Evolutionary conservation across 2,113 vertebrate genomes (phyloP).

Genomic region (Cathartes aura): DNA sequence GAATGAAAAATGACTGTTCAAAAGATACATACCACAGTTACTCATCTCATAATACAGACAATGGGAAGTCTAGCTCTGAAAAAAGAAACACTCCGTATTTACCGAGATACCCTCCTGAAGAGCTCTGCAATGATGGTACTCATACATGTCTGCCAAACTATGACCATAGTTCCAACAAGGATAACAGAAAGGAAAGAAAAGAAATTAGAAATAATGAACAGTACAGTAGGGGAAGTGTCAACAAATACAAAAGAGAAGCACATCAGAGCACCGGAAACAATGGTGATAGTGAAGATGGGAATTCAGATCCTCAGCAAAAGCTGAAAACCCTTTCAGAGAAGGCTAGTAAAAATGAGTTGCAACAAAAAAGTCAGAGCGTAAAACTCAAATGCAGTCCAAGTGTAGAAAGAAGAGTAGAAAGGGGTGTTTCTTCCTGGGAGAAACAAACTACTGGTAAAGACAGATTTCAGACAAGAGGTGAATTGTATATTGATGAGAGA

Average conservation of each 20-base stretch:
- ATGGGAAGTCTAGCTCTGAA: conserved; percentile 61
- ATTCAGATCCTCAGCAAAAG: conserved; percentile 56
- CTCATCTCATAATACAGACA: conserved; percentile 44
- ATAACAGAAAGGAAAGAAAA: conserved; percentile 71
- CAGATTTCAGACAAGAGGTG: conserved; percentile 56
- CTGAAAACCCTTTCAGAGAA: conserved; percentile 60
- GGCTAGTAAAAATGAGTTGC: conserved; percentile 59
- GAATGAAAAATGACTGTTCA: conserved; percentile 58
- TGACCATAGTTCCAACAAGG: conserved; percentile 59
- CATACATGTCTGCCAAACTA: background rate
- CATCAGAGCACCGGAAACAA: background rate
- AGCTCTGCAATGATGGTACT: conserved; percentile 35
- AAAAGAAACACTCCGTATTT: conserved; percentile 50
- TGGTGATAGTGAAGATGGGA: conserved; percentile 45
- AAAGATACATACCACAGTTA: conserved; percentile 57
- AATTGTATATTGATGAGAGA: conserved; percentile 66
- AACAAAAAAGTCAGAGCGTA: conserved; percentile 58
- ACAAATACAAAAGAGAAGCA: conserved; percentile 62
- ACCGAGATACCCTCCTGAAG: conserved; percentile 28
- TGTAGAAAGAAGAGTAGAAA: conserved; percentile 63
- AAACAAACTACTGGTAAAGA: conserved; percentile 69
- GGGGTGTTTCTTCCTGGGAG: conserved; percentile 51
- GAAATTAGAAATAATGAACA: conserved; percentile 64
- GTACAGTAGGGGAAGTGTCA: conserved; percentile 27
- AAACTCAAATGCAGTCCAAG: conserved; percentile 61